Percentiles rank a stretch among this genome's conserved stretches.
phyloP scores from a whole-genome alignment of 1,140 invertebrate genomes.

The Magallana gigas region DNA sequence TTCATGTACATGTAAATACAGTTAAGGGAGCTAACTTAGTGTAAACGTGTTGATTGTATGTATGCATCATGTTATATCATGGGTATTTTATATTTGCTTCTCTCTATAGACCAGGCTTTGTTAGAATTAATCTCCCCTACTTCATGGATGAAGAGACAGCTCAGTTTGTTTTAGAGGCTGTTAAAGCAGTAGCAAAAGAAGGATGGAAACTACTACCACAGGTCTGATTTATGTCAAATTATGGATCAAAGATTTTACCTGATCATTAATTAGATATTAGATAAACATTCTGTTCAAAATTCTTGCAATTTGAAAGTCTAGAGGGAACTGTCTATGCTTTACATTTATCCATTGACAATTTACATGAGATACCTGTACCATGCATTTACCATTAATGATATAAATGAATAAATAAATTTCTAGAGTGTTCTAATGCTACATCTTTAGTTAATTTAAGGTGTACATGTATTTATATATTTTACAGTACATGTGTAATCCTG shows the following conservation, averaged over 20 bases:
- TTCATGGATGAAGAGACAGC: constrained; percentile 89
- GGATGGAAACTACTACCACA: constrained; percentile 93
- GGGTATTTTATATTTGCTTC: background rate
- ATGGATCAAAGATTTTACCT: no score
- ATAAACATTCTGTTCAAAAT: no score
- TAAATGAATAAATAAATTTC: background rate
- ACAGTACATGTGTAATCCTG: constrained; percentile 89
- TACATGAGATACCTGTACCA: no score
- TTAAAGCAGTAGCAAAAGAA: constrained; percentile 92
- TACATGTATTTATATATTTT: constrained; percentile 44
- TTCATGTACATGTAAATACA: no score
- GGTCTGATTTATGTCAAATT: constrained; percentile 52
- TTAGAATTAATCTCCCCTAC: constrained; percentile 90
- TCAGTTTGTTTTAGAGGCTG: constrained; percentile 89
- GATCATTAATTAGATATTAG: no score
- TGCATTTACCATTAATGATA: background rate
- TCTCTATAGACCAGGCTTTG: constrained; percentile 87
- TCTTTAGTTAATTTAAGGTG: background rate
- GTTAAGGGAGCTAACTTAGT: background rate
- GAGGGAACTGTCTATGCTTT: no score
- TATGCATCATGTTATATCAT: background rate
- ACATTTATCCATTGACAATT: no score
- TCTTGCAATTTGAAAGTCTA: no score
- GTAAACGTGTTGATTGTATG: no score
- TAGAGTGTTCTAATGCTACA: background rate